Conservation (phyloP, 2,113 vertebrate genomes). For the Arenaria interpres region DNA sequence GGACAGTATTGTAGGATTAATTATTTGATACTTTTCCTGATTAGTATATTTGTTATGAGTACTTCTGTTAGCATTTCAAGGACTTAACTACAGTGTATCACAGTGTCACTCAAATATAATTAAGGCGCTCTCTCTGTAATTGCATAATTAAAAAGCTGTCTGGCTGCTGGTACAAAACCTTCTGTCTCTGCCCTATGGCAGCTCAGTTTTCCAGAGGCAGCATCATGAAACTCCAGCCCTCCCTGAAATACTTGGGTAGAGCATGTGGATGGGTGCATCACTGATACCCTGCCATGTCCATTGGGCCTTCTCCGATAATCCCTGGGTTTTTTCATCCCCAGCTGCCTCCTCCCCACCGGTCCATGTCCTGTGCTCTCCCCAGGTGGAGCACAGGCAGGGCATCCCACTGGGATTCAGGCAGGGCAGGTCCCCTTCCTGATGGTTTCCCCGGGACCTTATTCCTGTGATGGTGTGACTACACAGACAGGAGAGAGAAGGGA, state of each 20-base stretch:
- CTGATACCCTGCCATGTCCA: accelerated
- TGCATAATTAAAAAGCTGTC: conserved; percentile 56
- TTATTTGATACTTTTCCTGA: conserved; percentile 53
- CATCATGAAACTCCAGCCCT: background rate
- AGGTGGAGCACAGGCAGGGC: background rate
- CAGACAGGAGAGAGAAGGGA: background rate
- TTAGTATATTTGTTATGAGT: conserved; percentile 34
- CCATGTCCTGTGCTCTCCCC: accelerated
- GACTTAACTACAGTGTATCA: conserved; percentile 50
- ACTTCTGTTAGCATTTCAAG: conserved; percentile 56
- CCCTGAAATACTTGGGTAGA: background rate
- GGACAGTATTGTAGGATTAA: conserved; percentile 37
- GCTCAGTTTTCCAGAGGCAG: background rate
- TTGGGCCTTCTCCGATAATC: background rate
- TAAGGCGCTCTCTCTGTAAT: conserved; percentile 46
- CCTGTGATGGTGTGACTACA: background rate
- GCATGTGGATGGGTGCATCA: accelerated
- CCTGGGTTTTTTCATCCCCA: background rate
- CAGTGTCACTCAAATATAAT: conserved; percentile 10
- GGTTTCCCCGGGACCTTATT: background rate
- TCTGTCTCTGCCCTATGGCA: background rate
- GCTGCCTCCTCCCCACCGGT: background rate
- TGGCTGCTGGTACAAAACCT: background rate
- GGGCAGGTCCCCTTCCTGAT: accelerated
- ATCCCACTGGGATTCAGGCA: background rate